A percentile compares a stretch with the other conserved stretches of the same genome.
These are phyloP conservation scores for Antennarius striatus DNA, from an alignment of 2,113 vertebrate genomes.

Conservation along the genomic window DNA sequence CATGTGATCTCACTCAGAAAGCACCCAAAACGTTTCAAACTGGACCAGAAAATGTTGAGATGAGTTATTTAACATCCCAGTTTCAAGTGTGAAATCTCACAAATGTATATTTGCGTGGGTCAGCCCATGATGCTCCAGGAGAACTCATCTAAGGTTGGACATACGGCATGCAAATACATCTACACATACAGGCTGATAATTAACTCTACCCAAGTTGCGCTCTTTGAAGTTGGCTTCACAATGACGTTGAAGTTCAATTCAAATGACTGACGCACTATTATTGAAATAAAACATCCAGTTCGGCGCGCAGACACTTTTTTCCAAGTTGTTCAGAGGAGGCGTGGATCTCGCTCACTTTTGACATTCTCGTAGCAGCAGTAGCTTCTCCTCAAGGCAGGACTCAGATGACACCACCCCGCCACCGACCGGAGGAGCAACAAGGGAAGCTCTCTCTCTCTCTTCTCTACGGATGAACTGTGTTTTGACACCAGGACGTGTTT, in stretches of 20 bases:
- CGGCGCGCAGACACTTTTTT: constrained; percentile 70
- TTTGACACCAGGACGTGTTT: constrained; percentile 66
- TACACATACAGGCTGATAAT: constrained; percentile 3
- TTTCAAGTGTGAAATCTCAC: too few species aligned
- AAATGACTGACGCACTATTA: constrained; percentile 82
- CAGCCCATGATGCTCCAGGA: too few species aligned
- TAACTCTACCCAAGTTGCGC: constrained; percentile 50
- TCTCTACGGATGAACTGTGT: constrained; percentile 57
- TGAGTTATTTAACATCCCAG: too few species aligned
- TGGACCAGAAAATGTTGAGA: too few species aligned
- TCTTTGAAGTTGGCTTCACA: constrained; percentile 72
- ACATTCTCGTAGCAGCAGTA: constrained; percentile 80
- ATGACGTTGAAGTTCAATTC: constrained; percentile 72
- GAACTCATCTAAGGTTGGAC: background rate
- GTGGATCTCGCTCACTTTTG: constrained; percentile 83
- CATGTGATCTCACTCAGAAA: too few species aligned
- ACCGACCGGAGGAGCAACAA: constrained; percentile 69
- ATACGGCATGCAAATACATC: constrained; percentile 14
- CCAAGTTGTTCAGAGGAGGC: constrained; percentile 79
- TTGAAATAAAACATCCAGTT: constrained; percentile 79
- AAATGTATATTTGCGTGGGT: background rate
- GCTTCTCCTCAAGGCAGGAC: constrained; percentile 78
- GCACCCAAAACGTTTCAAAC: too few species aligned
- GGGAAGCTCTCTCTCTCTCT: constrained; percentile 49
- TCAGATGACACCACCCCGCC: constrained; percentile 83